Percentiles rank a stretch among this genome's conserved stretches.
Evolutionary conservation across 2,797 vertebrate species (phyloP).

Genomic region (Chelidonichthys spinosus): DNA sequence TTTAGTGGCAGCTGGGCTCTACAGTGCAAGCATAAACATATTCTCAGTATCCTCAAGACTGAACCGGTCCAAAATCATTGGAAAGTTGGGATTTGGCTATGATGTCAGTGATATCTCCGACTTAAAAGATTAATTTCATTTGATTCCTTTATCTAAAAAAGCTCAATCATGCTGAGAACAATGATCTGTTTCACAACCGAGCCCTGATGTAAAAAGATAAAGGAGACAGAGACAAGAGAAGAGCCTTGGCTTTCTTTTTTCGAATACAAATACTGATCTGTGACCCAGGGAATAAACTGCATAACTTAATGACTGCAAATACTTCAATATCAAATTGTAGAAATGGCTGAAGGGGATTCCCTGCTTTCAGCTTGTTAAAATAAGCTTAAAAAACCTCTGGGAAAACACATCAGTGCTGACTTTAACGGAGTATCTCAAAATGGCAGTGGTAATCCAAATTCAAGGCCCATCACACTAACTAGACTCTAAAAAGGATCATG

Average conservation of each 20-base stretch:
- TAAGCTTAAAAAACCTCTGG: constrained; percentile 24
- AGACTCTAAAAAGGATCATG: constrained; percentile 40
- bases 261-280: constrained; percentile 6
- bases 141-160: background rate
- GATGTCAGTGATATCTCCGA: background rate
- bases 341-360: background rate
- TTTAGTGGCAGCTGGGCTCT: background rate
- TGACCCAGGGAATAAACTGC: background rate
- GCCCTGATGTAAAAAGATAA: background rate
- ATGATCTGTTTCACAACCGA: constrained; percentile 10
- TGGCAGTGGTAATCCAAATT: constrained; percentile 22
- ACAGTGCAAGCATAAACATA: background rate
- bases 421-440: constrained; percentile 37
- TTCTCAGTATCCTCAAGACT: background rate
- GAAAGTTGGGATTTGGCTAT: background rate
- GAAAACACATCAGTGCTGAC: constrained; percentile 4
- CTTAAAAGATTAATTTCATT: background rate
- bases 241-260: constrained; percentile 1
- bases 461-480: constrained; percentile 43
- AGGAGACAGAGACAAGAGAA: background rate
- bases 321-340: background rate
- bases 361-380: constrained; percentile 23
- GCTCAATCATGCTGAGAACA: constrained; percentile 6
- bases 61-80: constrained; percentile 3
- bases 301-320: background rate